Conservation (phyloP, 2,113 vertebrate genomes). For the Sturnus vulgaris region DNA sequence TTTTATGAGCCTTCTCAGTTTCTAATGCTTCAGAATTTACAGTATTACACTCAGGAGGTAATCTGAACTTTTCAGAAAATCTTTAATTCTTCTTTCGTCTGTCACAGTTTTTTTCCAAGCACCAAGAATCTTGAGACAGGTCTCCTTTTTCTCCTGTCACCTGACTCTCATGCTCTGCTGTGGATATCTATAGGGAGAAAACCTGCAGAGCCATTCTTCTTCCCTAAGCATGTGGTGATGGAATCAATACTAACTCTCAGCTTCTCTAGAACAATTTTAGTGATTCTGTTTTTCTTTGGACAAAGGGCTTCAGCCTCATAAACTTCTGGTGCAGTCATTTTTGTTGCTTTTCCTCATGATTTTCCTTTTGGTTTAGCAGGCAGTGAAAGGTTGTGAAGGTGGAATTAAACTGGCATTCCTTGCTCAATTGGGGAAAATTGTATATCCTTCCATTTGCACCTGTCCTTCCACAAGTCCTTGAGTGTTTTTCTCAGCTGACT, state of each 20-base stretch:
- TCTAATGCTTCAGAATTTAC: not conserved
- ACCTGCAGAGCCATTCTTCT: not conserved
- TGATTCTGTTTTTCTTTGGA: not conserved
- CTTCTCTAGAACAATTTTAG: not conserved
- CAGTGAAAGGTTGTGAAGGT: not conserved
- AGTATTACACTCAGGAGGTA: not conserved
- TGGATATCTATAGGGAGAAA: not conserved
- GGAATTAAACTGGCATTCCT: not conserved
- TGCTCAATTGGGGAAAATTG: not conserved
- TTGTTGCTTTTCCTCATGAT: not conserved
- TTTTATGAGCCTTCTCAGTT: not conserved
- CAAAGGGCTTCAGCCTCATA: not conserved
- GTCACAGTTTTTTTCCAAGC: not conserved
- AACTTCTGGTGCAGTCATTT: not conserved
- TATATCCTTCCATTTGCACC: not conserved
- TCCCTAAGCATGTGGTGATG: not conserved
- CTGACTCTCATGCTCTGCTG: not conserved
- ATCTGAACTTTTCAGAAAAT: not conserved
- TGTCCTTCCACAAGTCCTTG: not conserved
- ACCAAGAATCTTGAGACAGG: not conserved
- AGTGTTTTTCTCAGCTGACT: not conserved
- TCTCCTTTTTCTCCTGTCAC: not conserved
- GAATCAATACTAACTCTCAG: not conserved
- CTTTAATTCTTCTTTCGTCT: not conserved
- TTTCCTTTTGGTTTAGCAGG: not conserved